Evolutionary conservation across 2,888 invertebrate genomes (phyloP), one percentile per base, ranked within the genome.

Genomic region (Thereva nobilitata): DNA sequence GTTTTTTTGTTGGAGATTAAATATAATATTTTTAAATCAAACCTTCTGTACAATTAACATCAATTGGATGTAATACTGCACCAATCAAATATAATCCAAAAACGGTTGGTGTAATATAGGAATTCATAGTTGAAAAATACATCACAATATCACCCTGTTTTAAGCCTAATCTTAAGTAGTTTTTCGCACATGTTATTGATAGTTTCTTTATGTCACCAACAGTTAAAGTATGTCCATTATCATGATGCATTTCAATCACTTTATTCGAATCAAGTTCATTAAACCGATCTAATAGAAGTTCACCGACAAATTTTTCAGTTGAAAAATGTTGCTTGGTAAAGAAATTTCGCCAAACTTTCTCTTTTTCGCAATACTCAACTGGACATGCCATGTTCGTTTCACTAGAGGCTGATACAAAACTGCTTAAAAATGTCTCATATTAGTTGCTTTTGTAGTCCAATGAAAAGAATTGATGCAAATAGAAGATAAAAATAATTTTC

Each of bases 41-140:
- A 42, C 65, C 65, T 42, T 61, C 61, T 5, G 52, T 57, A 9
- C 40, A 63, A 8, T 44, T 9, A 5, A 56, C 44, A 53, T 68
- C 68, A 2, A 64, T 4, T 7, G 64, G 64, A 42, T 40, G 10
- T 5, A 54, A 23, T 5, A 54, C 34, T 7, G 54, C 54, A n/a
- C 64, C 64, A 38, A 64, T 45, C 6, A 47, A n/a, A 54, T 40
- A 45, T 34, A 45, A 54, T 9, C 47, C 64, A 54, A 44, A 54
- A 38, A 64, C 47, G 9, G 52, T 35, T 12, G 52, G 45, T 5
- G 64, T 64, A 54, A 37, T 45, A 12, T 45, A 41, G 23, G 54
- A 47, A 54, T 54, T 64, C 3, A 64, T 5, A 6, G 44, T 12
- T 4, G 8, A 45, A n/a, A 53, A 54, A 34, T 45, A 54, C 4